These are phyloP conservation scores for Cylindroiulus punctatus DNA, from an alignment of 2,888 invertebrate genomes.

Conservation along the genomic window DNA sequence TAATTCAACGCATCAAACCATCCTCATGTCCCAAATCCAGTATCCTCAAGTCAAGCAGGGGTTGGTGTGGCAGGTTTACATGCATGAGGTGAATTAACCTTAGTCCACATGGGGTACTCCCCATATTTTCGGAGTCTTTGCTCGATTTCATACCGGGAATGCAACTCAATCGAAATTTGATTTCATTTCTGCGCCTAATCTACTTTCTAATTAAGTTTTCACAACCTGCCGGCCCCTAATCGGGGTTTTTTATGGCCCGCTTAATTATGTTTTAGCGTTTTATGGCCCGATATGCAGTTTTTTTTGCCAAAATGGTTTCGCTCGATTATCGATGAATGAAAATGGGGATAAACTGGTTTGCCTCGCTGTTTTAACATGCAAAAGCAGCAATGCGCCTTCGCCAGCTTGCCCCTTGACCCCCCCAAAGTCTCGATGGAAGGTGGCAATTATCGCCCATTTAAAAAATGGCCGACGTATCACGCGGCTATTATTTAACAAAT, in stretches of 20 bases:
- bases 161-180: constrained; percentile 36
- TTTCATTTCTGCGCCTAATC: constrained; percentile 39
- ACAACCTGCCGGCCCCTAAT: constrained; percentile 22
- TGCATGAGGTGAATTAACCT: too few species aligned
- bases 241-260: background rate
- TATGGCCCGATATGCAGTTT: background rate
- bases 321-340: constrained; percentile 45
- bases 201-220: constrained; percentile 47
- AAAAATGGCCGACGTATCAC: background rate
- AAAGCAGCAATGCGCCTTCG: background rate
- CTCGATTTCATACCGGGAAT: background rate
- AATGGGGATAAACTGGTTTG: background rate
- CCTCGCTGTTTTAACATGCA: background rate
- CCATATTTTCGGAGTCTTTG: too few species aligned
- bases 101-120: too few species aligned
- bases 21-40: too few species aligned
- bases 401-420: background rate
- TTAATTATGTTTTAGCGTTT: constrained; percentile 36
- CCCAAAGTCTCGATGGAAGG: background rate
- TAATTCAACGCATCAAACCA: too few species aligned
- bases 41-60: too few species aligned
- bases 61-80: too few species aligned
- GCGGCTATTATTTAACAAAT: background rate
- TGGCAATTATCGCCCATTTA: constrained; percentile 35
- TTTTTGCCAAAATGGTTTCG: constrained; percentile 20